Evolutionary conservation across 1,140 invertebrate species (phyloP).

Genomic region (Trachymyrmex cornetzi): DNA sequence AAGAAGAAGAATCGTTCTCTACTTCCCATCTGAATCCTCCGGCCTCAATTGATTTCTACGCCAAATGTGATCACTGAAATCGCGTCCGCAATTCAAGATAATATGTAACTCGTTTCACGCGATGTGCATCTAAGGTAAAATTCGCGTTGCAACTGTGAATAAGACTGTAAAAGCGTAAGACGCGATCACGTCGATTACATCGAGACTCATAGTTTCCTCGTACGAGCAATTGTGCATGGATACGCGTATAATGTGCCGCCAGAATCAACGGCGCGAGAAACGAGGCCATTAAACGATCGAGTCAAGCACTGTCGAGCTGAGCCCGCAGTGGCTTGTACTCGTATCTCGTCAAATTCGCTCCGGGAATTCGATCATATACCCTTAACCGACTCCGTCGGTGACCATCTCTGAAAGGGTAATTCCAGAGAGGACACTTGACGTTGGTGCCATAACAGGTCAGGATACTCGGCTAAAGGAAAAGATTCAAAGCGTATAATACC

Average conservation of each 20-base stretch:
- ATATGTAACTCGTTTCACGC: not conserved
- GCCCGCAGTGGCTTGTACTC: constrained; percentile 71
- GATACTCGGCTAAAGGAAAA: not conserved
- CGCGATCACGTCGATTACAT: not conserved
- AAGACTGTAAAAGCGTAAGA: not conserved
- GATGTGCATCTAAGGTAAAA: not conserved
- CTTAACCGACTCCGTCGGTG: constrained; percentile 12
- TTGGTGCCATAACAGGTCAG: not conserved
- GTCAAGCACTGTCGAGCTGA: constrained; percentile 76
- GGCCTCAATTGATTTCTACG: not conserved
- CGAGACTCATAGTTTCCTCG: constrained; percentile 12
- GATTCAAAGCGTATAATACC: constrained; percentile 3
- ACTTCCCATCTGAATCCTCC: not conserved
- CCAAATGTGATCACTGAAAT: not conserved
- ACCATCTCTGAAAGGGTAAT: not conserved
- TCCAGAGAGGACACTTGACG: constrained; percentile 21
- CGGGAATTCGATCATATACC: constrained; percentile 51
- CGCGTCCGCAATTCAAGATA: not conserved
- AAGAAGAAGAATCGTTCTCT: constrained; percentile 12
- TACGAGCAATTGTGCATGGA: constrained; percentile 50
- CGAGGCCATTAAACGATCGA: constrained; percentile 82
- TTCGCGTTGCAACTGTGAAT: not conserved
- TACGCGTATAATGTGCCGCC: constrained; percentile 47
- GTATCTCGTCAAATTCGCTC: constrained; percentile 58
- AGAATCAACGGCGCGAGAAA: constrained; percentile 81